Evolutionary conservation across 2,888 invertebrate genomes (phyloP), one percentile per base, ranked within the genome.

Genomic region (Heliconius ismenius): DNA sequence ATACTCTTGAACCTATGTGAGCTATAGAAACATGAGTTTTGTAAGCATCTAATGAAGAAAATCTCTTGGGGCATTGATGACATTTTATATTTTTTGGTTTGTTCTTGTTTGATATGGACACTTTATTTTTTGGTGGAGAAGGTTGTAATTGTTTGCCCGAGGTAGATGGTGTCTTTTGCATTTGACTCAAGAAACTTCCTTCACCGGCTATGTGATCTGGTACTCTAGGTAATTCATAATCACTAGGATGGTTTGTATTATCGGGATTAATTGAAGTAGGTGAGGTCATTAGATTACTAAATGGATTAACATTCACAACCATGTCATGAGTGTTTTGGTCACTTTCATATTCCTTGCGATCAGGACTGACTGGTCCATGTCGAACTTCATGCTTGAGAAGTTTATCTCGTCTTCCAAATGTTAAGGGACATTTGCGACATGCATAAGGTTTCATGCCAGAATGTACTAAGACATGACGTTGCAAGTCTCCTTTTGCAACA

Each of bases 331-430:
- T 88, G 76, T 93, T 91, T 79, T 87, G 88, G 69, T 90, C 89
- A 86, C 86, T 87, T 39, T 86, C 88, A 84, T 86, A 87, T 77
- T 88, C 85, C 83, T 89, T 90, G 49, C 84, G 83, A 72, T 89
- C 87, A 49, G 90, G 87, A 75, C 86, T 88, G 7, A 84, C 74
- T 3, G 94, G 92, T 32, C 94, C 94, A 89, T 96, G 96, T 74
- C 95, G 91, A 76, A 95, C 94, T 86, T 96, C 95, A 88, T 97
- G 96, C 79, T 96, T 95, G 67, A 95, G 84, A 21, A 97, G 90
- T 88, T 97, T 96, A 86, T 97, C 96, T 84, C 95, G 94, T 70
- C 97, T 92, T 1, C 95, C 95, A 90, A 96, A 97, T 49, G 96
- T 95, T 77, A 96, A 90, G 4, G 95, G 95, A 82, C 97, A 97